Evolutionary conservation across 53 echinoderm and acorn worm genomes (phyloP).

Genomic region (Crossaster papposus): DNA sequence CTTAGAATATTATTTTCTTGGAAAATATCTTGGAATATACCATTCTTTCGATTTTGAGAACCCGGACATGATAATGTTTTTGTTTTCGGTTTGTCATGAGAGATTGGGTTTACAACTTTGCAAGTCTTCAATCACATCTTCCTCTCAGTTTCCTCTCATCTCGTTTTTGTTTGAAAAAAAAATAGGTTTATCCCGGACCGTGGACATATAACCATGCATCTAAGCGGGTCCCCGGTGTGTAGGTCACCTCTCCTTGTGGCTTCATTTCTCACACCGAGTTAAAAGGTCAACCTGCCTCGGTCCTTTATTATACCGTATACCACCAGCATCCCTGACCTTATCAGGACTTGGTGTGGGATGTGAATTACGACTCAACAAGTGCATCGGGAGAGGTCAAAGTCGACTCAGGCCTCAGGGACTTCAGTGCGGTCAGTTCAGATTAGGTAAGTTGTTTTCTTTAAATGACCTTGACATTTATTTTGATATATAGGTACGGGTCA

Average conservation of each 20-base stretch:
- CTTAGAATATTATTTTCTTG: too few species aligned
- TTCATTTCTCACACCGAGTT: slow-evolving; percentile 6
- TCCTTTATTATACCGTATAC: neutral
- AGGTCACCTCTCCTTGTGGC: neutral
- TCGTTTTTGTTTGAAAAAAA: neutral
- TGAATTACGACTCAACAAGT: slow-evolving; percentile 25
- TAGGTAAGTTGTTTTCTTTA: slow-evolving; percentile 22
- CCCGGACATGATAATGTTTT: neutral
- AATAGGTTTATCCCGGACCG: neutral
- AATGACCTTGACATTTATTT: neutral
- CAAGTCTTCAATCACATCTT: too few species aligned
- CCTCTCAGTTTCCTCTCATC: neutral
- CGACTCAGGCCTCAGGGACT: neutral
- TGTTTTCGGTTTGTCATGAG: neutral
- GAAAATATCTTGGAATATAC: too few species aligned
- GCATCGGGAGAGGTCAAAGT: slow-evolving; percentile 30
- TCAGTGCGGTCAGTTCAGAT: neutral
- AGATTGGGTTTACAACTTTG: too few species aligned
- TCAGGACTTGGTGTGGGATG: neutral
- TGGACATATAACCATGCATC: neutral
- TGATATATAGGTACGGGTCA: neutral
- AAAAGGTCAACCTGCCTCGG: slow-evolving; percentile 2
- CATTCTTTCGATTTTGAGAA: neutral
- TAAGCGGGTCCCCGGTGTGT: neutral
- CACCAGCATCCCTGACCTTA: slow-evolving; percentile 18